A percentile compares a stretch with the other conserved stretches of the same genome.
These are phyloP conservation scores for Cacatua alba DNA, from an alignment of 2,113 vertebrate species.

Conservation along the genomic window DNA sequence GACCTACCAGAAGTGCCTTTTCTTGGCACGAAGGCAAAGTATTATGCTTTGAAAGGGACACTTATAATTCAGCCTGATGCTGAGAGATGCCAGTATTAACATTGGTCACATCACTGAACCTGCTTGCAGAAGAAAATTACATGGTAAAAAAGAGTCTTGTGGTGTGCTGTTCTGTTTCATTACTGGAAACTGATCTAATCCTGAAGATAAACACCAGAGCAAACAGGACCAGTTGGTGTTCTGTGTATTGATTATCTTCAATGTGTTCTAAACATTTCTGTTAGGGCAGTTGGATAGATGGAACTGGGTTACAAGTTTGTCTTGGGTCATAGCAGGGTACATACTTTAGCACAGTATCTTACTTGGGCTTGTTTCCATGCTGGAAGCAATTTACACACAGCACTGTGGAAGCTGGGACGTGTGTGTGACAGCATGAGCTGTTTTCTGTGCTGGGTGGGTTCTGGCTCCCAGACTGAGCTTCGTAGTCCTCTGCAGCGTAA, in stretches of 20 bases:
- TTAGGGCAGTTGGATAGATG: background rate
- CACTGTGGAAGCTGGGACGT: background rate
- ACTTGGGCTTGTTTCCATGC: background rate
- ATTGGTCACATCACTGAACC: background rate
- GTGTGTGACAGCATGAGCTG: too few species aligned
- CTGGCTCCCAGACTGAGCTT: background rate
- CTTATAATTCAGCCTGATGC: background rate
- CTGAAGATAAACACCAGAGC: background rate
- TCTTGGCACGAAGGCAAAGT: background rate
- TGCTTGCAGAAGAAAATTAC: background rate
- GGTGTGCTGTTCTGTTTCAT: background rate
- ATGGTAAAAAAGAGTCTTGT: background rate
- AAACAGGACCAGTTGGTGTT: background rate
- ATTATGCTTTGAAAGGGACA: background rate
- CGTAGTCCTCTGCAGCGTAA: background rate
- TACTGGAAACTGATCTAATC: background rate
- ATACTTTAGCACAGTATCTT: background rate
- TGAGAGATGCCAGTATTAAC: background rate
- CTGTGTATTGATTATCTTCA: background rate
- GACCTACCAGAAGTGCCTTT: background rate
- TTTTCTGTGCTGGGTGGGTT: background rate
- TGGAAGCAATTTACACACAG: background rate
- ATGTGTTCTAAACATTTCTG: background rate
- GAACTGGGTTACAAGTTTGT: background rate
- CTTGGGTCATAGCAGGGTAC: background rate